These are phyloP conservation scores for Tragelaphus oryx DNA, from an alignment of 2,797 vertebrate genomes.

Conservation along the genomic window DNA sequence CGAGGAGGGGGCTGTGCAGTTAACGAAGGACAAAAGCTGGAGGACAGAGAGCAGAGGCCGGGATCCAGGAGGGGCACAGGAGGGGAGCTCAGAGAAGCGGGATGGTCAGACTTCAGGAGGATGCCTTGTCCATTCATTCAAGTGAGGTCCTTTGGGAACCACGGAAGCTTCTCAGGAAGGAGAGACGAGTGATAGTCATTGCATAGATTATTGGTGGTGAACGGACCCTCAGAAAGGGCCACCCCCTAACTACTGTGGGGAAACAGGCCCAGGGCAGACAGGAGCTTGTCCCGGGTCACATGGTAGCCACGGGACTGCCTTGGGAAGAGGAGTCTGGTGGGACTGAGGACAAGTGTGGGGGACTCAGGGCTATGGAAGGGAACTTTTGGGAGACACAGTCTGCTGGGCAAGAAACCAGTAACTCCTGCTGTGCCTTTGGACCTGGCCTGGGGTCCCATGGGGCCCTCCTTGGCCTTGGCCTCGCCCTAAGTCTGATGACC, in stretches of 20 bases:
- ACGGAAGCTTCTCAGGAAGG: neutral
- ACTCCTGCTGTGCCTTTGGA: neutral
- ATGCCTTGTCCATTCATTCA: neutral
- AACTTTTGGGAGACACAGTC: neutral
- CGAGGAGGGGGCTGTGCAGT: neutral
- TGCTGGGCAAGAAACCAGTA: neutral
- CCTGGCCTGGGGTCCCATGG: neutral
- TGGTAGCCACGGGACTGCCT: neutral
- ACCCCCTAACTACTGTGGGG: neutral
- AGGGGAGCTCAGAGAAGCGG: neutral
- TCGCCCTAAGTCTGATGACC: neutral
- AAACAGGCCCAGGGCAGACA: neutral
- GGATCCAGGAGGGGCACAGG: neutral
- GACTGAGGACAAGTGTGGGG: neutral
- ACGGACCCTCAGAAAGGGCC: neutral
- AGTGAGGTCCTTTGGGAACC: neutral
- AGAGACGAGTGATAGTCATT: neutral
- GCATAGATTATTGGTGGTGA: neutral
- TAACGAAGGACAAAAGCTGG: neutral
- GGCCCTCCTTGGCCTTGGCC: neutral
- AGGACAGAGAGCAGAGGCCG: neutral
- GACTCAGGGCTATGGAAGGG: neutral
- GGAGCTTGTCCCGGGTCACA: neutral
- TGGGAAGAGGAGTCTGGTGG: neutral
- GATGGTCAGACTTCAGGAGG: neutral